A percentile compares a stretch with the other conserved stretches of the same genome.
These are phyloP conservation scores for Tenthredo distinguenda DNA, from an alignment of 2,888 invertebrate species.

Conservation along the genomic window DNA sequence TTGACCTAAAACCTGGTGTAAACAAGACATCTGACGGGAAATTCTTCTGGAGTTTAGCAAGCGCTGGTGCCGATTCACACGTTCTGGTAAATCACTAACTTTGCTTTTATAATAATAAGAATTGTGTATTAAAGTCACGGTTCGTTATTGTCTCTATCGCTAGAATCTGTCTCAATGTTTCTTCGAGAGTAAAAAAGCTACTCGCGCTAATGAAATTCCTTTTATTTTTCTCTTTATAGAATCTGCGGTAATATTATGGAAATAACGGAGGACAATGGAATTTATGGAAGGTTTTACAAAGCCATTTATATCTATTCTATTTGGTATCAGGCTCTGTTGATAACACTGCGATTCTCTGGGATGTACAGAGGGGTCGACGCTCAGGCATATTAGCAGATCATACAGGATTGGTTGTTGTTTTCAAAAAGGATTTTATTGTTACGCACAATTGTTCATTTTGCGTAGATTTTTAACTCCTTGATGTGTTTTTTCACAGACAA, in stretches of 20 bases:
- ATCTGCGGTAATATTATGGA: constrained; percentile 93
- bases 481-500: constrained; percentile 78
- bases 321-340: constrained; percentile 96
- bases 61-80: constrained; percentile 94
- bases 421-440: constrained; percentile 8
- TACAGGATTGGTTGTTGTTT: constrained; percentile 90
- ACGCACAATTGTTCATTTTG: constrained; percentile 7
- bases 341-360: constrained; percentile 96
- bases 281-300: constrained; percentile 88
- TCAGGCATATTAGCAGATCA: constrained; percentile 88
- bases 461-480: background rate
- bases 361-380: constrained; percentile 88
- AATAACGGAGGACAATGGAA: constrained; percentile 93
- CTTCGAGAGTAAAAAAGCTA: background rate
- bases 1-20: constrained; percentile 88
- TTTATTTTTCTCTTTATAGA: constrained; percentile 74
- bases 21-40: constrained; percentile 72
- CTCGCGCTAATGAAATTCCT: background rate
- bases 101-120: background rate
- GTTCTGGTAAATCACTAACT: constrained; percentile 85
- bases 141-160: constrained; percentile 26
- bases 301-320: constrained; percentile 85
- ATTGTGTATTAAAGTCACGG: background rate
- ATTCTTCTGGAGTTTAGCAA: constrained; percentile 89
- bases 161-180: background rate